These are phyloP conservation scores for Pongo pygmaeus DNA, from an alignment of 2,113 vertebrate genomes.

Conservation along the genomic window DNA sequence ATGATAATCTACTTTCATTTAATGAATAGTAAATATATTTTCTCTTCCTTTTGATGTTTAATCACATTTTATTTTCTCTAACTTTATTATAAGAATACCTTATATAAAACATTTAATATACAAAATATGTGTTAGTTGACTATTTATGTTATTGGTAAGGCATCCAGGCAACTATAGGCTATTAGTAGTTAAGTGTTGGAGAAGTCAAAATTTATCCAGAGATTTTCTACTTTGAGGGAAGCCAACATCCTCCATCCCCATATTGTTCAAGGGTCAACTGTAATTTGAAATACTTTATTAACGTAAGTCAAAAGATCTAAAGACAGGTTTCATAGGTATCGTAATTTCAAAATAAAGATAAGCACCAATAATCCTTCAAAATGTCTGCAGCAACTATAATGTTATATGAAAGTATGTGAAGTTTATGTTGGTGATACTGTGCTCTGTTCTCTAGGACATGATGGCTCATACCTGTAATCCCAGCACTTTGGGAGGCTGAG, in stretches of 20 bases:
- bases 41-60: not conserved
- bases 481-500: too few relatives aligned
- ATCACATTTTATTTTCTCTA: not conserved
- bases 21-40: not conserved
- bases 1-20: not conserved
- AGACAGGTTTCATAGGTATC: not conserved
- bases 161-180: not conserved
- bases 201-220: not conserved
- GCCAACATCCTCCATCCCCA: too few relatives aligned
- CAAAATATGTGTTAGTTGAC: not conserved
- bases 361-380: not conserved
- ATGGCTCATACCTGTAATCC: too few relatives aligned
- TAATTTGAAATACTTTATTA: not conserved
- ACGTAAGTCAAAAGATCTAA: not conserved
- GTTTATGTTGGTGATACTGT: not conserved
- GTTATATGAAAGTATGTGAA: not conserved
- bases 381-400: not conserved
- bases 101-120: not conserved
- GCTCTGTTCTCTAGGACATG: not conserved
- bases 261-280: not conserved
- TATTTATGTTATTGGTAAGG: not conserved
- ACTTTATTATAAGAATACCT: not conserved
- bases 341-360: not conserved
- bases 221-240: not conserved
- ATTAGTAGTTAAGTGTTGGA: not conserved